Conservation (phyloP, 2,888 invertebrate genomes). For the Amphipyra tragopoginis region DNA sequence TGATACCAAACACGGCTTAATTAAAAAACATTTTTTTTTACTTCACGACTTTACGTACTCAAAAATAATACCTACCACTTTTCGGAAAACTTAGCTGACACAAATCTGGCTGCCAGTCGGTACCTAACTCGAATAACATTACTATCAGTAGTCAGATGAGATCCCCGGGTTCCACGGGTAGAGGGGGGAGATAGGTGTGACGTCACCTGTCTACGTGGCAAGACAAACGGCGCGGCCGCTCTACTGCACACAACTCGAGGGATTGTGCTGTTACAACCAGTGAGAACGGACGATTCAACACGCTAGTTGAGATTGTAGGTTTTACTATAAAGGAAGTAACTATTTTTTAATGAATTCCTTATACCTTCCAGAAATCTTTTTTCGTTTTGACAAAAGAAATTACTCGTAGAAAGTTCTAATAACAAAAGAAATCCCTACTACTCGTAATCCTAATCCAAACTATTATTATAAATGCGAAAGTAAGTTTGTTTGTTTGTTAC, state of each 20-base stretch:
- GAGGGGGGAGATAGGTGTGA: slow-evolving; percentile 1
- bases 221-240: slow-evolving; percentile 19
- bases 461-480: no score
- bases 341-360: background rate
- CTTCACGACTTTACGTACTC: no score
- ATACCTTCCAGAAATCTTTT: no score
- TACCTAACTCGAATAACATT: slow-evolving; percentile 1
- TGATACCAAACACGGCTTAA: no score
- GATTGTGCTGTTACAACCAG: background rate
- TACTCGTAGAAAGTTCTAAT: no score
- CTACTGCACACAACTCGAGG: background rate
- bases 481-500: no score
- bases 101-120: background rate
- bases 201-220: slow-evolving; percentile 33
- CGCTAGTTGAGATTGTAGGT: background rate
- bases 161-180: background rate
- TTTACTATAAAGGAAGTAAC: background rate
- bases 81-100: background rate
- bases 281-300: background rate
- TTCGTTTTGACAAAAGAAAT: no score
- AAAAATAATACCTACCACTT: no score
- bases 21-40: no score
- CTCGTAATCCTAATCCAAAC: no score
- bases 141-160: slow-evolving; percentile 10
- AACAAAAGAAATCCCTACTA: no score